These are phyloP conservation scores for Pithys albifrons DNA, from an alignment of 2,113 vertebrate species.

Conservation along the genomic window DNA sequence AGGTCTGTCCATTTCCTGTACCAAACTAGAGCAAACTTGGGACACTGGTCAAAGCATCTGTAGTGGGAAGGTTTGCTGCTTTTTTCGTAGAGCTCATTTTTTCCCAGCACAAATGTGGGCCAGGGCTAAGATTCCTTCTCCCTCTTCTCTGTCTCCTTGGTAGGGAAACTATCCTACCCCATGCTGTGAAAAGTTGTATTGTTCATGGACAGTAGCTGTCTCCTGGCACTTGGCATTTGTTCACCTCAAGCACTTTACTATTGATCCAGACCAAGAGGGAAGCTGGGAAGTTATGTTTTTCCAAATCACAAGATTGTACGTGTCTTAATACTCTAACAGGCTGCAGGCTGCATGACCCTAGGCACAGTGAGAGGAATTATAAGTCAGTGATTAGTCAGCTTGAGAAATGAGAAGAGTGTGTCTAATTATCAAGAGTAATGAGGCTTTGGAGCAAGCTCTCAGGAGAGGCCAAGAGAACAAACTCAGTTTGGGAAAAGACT, in stretches of 20 bases:
- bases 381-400: conserved; percentile 14
- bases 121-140: not conserved
- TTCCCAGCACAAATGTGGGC: not conserved
- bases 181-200: not conserved
- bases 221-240: not conserved
- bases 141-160: not conserved
- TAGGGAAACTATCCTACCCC: not conserved
- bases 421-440: not conserved
- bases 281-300: not conserved
- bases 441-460: not conserved
- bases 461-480: not conserved
- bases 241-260: not conserved
- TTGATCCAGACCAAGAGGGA: not conserved
- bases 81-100: not conserved
- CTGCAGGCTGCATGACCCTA: not conserved
- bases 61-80: not conserved
- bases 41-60: not conserved
- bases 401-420: not conserved
- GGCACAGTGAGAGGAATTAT: not conserved
- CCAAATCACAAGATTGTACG: not conserved
- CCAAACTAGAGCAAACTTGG: not conserved
- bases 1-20: not conserved
- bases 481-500: not conserved
- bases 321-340: not conserved
- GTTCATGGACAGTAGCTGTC: not conserved